Conservation (phyloP, 2,113 vertebrate species). For the Pteronura brasiliensis region DNA sequence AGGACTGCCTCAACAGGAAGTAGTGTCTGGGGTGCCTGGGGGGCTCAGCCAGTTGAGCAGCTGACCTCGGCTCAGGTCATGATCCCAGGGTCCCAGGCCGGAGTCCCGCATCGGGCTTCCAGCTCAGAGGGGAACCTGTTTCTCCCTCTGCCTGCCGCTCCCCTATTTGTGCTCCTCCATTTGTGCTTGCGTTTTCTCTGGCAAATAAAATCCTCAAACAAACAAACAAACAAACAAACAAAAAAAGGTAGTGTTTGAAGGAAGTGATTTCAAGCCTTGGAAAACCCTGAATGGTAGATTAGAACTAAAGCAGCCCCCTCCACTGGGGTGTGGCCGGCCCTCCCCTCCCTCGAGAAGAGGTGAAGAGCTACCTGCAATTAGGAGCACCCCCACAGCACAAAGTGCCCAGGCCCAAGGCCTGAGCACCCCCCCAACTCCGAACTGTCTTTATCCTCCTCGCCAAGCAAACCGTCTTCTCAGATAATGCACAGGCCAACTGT, state of each 20-base stretch:
- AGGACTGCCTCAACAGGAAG: not conserved
- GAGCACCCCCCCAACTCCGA: not conserved
- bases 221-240: no score
- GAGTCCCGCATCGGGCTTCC: no score
- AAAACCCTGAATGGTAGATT: not conserved
- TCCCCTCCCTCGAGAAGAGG: not conserved
- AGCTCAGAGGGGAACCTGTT: no score
- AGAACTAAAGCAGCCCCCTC: constrained; percentile 11
- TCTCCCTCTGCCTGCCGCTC: no score
- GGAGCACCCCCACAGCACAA: not conserved
- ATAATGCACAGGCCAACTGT: constrained; percentile 68
- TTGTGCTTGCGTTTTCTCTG: no score
- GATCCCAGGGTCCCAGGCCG: not conserved
- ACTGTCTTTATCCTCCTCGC: constrained; percentile 29
- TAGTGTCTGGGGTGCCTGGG: no score
- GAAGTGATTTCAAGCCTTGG: not conserved
- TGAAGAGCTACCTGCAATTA: constrained; percentile 22
- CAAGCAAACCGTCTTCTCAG: constrained; percentile 57
- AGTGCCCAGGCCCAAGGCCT: not conserved
- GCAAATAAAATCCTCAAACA: no score
- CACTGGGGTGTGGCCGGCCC: not conserved
- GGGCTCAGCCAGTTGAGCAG: not conserved
- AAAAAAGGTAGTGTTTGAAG: not conserved
- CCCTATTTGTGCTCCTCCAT: no score
- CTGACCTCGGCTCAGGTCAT: not conserved